Evolutionary conservation across 64 coral and sea anemone genomes (phyloP), one percentile per base, ranked within the genome.

Genomic region (Hydrozoanthus tunicans): DNA sequence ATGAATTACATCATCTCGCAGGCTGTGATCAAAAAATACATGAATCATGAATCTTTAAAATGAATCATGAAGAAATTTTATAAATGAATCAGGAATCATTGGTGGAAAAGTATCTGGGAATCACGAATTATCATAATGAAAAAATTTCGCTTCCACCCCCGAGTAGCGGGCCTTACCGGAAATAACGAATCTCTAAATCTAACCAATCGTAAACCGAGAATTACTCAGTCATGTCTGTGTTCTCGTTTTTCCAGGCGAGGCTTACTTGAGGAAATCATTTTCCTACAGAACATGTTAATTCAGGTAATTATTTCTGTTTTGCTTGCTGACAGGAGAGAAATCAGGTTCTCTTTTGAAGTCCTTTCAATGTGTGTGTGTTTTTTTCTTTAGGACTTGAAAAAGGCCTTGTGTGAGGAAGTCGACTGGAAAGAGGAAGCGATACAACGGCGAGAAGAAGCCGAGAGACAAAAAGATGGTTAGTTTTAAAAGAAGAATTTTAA

Each of bases 231-330:
- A 64, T 53, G 3, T 3, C 5, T 62, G 7, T 62, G 5, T 81
- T 63, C n/a, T 62, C 32, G 32, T 63, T 81, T 5, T 32, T 26
- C 1, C 58, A 81, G 79, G 4, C 61, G 7, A 5, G 5, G 58
- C 9, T 43, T 6, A 62, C 59, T 81, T 57, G 58, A 81, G 13
- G 79, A 63, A 32, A 81, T 81, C 14, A 81, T 81, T 81, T 10
- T 26, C 12, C 12, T 81, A 6, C 79, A 81, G 56, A 81, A 63
- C 4, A 81, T 62, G 6, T 11, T 81, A 5, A 32, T 81, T 62
- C 24, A 81, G 79, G 79, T 81, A 27, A 5, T 17, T 5, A 26
- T 7, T 5, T 6, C 7, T 12, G 14, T 6, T 59, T 9, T 26
- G 7, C n/a, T 6, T 80, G 25, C 0, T 61, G 32, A 9, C 24